These are phyloP conservation scores for Hippoglossus stenolepis DNA, from an alignment of 2,113 vertebrate species.

Conservation along the genomic window DNA sequence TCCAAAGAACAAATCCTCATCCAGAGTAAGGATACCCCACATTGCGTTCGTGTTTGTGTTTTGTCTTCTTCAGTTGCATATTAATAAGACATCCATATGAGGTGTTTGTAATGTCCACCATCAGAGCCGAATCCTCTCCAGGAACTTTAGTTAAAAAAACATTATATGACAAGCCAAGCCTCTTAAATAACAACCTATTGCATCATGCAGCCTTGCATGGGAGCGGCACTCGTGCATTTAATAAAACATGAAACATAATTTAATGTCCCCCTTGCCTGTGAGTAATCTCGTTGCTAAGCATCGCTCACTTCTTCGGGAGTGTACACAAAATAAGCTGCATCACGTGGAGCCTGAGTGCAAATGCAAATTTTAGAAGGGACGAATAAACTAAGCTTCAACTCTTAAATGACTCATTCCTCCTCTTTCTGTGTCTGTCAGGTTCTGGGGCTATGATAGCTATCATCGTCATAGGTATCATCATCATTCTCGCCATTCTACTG, in stretches of 20 bases:
- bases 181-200: slow-evolving; percentile 17
- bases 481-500: slow-evolving; percentile 90
- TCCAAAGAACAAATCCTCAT: slow-evolving; percentile 81
- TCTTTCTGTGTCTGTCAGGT: slow-evolving; percentile 77
- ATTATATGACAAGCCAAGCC: not conserved
- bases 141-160: not conserved
- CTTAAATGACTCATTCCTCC: not conserved
- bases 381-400: not conserved
- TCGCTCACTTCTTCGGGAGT: not conserved
- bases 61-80: not conserved
- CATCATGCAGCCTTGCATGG: slow-evolving; percentile 14
- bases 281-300: slow-evolving; percentile 32
- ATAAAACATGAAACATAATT: slow-evolving; percentile 32
- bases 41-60: not conserved
- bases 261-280: slow-evolving; percentile 27
- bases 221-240: slow-evolving; percentile 32
- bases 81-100: slow-evolving; percentile 6
- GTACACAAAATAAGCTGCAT: not conserved
- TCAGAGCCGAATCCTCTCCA: not conserved
- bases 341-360: not conserved
- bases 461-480: slow-evolving; percentile 90
- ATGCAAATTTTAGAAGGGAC: not conserved
- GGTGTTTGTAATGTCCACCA: slow-evolving; percentile 1
- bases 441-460: slow-evolving; percentile 95
- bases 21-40: slow-evolving; percentile 76